phyloP scores from a whole-genome alignment of 2,888 invertebrate species.

The Gerris lacustris region DNA sequence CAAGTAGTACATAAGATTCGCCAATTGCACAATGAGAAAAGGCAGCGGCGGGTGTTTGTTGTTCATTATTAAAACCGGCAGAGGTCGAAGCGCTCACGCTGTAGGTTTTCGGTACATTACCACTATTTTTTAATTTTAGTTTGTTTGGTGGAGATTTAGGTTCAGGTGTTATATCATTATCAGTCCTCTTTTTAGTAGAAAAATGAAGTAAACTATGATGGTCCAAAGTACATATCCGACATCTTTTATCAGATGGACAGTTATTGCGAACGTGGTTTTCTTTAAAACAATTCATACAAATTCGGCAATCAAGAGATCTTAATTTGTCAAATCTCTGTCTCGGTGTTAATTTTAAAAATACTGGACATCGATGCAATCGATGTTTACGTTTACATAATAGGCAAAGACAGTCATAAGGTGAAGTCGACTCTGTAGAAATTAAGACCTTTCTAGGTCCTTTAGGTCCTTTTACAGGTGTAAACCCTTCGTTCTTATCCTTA shows the following conservation, averaged over 20 bases:
- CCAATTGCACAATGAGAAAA: not conserved
- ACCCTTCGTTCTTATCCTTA: too few species aligned
- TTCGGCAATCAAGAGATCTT: not conserved
- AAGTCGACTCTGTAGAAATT: constrained; percentile 3
- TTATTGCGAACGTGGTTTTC: not conserved
- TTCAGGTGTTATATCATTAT: too few species aligned
- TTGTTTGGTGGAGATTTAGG: not conserved
- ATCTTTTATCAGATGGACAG: not conserved
- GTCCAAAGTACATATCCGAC: not conserved
- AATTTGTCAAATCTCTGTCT: constrained; percentile 5
- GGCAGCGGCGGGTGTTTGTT: too few species aligned
- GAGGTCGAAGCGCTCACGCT: too few species aligned
- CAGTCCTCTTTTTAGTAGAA: not conserved
- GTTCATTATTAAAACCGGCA: too few species aligned
- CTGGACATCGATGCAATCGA: not conserved
- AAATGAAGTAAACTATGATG: constrained; percentile 11
- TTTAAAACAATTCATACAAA: constrained; percentile 12
- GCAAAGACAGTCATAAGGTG: not conserved
- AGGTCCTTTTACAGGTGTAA: not conserved
- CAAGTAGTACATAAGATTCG: constrained; percentile 10
- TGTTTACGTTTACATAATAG: constrained; percentile 5
- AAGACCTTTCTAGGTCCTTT: constrained; percentile 7
- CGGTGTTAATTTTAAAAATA: not conserved
- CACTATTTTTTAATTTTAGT: not conserved
- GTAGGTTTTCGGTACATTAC: too few species aligned